Evolutionary conservation across 2,113 vertebrate genomes (phyloP).

Genomic region (Herpailurus yagouaroundi): DNA sequence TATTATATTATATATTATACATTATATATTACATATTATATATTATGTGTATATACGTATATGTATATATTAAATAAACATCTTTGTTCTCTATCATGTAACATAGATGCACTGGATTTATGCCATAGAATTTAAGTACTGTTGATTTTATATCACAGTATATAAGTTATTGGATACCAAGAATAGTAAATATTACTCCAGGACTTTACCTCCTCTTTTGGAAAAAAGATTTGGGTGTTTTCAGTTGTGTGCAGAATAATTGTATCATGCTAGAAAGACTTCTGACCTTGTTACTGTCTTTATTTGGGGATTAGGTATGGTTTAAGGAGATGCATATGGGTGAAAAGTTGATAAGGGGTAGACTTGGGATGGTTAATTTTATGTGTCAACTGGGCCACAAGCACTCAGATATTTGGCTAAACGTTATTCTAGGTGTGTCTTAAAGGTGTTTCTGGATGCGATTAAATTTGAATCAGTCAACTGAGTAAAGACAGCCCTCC

Average conservation of each 20-base stretch:
- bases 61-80: too few species aligned
- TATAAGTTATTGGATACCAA: neutral
- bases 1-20: too few species aligned
- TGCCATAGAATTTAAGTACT: neutral
- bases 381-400: neutral
- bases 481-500: neutral
- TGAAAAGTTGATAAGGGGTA: neutral
- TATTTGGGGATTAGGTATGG: neutral
- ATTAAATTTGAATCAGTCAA: neutral
- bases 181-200: neutral
- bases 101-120: neutral
- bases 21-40: neutral
- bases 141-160: neutral
- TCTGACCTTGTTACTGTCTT: neutral
- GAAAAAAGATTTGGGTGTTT: neutral
- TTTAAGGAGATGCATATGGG: neutral
- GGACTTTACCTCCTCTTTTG: neutral
- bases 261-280: neutral
- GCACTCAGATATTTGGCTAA: neutral
- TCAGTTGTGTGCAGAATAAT: neutral
- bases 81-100: neutral
- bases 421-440: neutral
- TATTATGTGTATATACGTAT: neutral
- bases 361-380: neutral
- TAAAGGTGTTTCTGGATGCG: neutral